Percentiles rank a stretch among this genome's conserved stretches.
Evolutionary conservation across 1,140 invertebrate genomes (phyloP).

Genomic region (Macrocentrus cingulum): DNA sequence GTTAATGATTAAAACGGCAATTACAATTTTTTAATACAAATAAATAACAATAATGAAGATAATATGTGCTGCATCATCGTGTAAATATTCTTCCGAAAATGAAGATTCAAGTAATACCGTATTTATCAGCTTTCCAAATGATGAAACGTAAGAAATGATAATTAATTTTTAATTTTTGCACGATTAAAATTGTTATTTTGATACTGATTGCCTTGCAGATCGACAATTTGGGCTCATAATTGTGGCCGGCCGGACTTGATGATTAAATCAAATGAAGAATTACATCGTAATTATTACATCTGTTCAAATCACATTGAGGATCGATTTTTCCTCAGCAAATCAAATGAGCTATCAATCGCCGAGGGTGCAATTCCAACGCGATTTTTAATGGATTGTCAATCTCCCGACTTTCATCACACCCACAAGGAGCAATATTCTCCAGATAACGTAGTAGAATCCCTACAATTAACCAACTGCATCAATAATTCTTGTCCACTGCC

Average conservation of each 20-base stretch:
- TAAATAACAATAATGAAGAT: constrained; percentile 26
- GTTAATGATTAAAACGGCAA: not conserved
- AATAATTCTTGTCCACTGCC: not conserved
- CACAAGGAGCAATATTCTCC: not conserved
- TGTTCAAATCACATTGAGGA: constrained; percentile 41
- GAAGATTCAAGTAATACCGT: constrained; percentile 27
- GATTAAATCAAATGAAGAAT: constrained; percentile 35
- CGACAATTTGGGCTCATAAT: constrained; percentile 37
- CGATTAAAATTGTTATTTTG: too few species aligned
- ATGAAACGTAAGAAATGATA: constrained; percentile 18
- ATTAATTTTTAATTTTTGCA: not conserved
- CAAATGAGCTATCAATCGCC: constrained; percentile 30
- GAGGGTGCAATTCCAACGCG: constrained; percentile 35
- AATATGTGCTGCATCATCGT: constrained; percentile 21
- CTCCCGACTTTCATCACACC: not conserved
- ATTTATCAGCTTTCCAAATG: constrained; percentile 29
- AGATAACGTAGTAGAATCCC: constrained; percentile 7
- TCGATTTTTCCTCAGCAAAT: constrained; percentile 36
- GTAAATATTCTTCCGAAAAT: constrained; percentile 25
- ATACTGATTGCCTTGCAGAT: constrained; percentile 30
- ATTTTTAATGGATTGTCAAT: constrained; percentile 21
- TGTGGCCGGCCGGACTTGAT: constrained; percentile 36
- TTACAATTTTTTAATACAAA: constrained; percentile 3
- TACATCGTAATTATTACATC: constrained; percentile 39
- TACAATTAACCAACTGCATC: constrained; percentile 12